phyloP scores from a whole-genome alignment of 2,888 invertebrate species.

The Didymodactylos carnosus region DNA sequence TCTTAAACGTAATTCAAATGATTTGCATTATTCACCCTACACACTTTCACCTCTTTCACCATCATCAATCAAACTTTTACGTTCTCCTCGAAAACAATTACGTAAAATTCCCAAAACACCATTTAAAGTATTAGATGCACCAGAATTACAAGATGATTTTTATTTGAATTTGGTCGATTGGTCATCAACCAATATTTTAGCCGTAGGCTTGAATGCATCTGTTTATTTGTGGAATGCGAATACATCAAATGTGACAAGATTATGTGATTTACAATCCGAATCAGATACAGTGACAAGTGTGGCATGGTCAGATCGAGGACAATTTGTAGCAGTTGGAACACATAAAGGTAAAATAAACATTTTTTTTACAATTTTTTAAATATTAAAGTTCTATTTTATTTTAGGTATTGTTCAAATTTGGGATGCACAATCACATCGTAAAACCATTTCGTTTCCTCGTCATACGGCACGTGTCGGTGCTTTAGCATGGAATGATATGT shows the following conservation, averaged over 20 bases:
- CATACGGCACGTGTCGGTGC: constrained; percentile 65
- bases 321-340: constrained; percentile 87
- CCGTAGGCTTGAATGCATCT: constrained; percentile 86
- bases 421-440: constrained; percentile 83
- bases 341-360: constrained; percentile 63
- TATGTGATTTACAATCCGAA: constrained; percentile 65
- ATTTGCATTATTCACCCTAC: constrained; percentile 44
- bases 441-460: constrained; percentile 69
- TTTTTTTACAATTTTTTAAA: too few species aligned
- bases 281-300: constrained; percentile 91
- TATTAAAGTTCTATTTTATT: constrained; percentile 35
- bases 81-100: constrained; percentile 62
- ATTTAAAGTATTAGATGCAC: constrained; percentile 86
- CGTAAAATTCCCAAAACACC: constrained; percentile 93
- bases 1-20: not conserved
- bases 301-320: constrained; percentile 92
- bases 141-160: constrained; percentile 93
- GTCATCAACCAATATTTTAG: constrained; percentile 93
- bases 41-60: constrained; percentile 82
- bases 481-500: constrained; percentile 89
- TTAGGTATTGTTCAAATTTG: constrained; percentile 56
- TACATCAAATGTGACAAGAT: constrained; percentile 78
- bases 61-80: constrained; percentile 73
- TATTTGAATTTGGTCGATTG: constrained; percentile 95
- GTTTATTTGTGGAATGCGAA: constrained; percentile 98